Evolutionary conservation across 2,113 vertebrate genomes (phyloP).

Genomic region (Macroglossus sobrinus): DNA sequence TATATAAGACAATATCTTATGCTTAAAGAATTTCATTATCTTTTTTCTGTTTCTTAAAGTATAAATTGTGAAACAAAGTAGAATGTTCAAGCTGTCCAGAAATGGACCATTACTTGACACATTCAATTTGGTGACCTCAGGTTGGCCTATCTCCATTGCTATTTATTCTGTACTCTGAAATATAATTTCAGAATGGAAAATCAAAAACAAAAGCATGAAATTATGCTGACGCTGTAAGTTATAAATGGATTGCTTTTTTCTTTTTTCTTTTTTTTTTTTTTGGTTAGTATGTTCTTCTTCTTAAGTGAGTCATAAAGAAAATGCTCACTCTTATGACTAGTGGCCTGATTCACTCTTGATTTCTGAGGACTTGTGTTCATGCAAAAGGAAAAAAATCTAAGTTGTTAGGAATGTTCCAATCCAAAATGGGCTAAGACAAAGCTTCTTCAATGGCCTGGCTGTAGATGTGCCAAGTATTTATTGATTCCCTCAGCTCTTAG

Average conservation of each 20-base stretch:
- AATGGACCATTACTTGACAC: background rate
- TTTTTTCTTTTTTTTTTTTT: too few species aligned
- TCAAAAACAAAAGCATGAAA: conserved; percentile 50
- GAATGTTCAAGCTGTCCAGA: background rate
- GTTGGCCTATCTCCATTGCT: background rate
- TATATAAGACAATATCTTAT: background rate
- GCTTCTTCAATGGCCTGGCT: background rate
- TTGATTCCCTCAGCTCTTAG: background rate
- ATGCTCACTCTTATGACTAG: background rate
- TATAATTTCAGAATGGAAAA: conserved; percentile 50
- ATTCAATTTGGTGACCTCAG: conserved; percentile 26
- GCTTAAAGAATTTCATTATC: conserved; percentile 37
- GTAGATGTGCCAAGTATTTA: background rate
- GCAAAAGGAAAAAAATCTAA: background rate
- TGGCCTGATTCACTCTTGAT: background rate
- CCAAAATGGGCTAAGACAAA: background rate
- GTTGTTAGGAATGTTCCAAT: background rate
- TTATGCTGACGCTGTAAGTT: conserved; percentile 34
- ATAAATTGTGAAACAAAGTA: conserved; percentile 2
- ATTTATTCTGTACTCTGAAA: conserved; percentile 46
- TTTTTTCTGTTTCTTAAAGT: conserved; percentile 43
- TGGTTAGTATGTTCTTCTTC: background rate
- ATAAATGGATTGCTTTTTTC: background rate
- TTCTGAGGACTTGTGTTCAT: background rate
- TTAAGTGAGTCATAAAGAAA: conserved; percentile 26